Base-by-base conservation (phyloP, 2,113 vertebrate genomes). In the Speoplatyrhinus poulsoni region DNA sequence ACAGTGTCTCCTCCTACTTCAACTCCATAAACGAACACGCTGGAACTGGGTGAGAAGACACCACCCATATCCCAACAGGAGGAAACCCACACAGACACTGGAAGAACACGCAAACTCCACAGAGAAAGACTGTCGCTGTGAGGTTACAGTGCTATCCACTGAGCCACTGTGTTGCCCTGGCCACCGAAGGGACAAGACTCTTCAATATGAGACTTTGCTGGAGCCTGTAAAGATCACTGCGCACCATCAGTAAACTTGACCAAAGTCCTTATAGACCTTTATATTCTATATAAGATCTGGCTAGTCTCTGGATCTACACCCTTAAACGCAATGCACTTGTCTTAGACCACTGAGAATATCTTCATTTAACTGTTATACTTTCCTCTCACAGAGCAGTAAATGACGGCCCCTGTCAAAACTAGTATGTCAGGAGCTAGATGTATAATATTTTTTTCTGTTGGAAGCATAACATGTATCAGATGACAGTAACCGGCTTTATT, bases 321-420 rank as follows among this genome's bases (percentile, higher is more conserved):
- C 26, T 26, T 26, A 26, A 26, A 26, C 3, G 26, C 26, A 26
- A 26, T 26, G 2, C 2, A 26, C 26, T 26, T 26, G 1, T 26
- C 26, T 26, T 26, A 26, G 26, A 26, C 26, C 26, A 26, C 26
- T 26, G 9, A 7, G 68, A 68, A 65, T 70, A 61, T 59, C 33
- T 49, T 83, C 61, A 54, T 56, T 33, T 32, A 68, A 69, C 68
- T 55, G 80, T 75, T 63, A 64, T 63, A 66, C 69, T 85, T 89
- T 83, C 1, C 69, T 85, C 88, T 82, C 1, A 65, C 80, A 80
- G 78, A 75, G 68, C 87, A 82, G 59, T 75, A 48, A 56, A 90
- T 93, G 92, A 93, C 81, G 75, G 86, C 67, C 90, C 73, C 70
- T 84, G 82, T 77, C 69, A 73, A 85, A 92, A 92, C 74, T 65